A percentile compares a stretch with the other conserved stretches of the same genome.
Conservation (phyloP, 2,888 invertebrate species). For the Monochamus alternatus region DNA sequence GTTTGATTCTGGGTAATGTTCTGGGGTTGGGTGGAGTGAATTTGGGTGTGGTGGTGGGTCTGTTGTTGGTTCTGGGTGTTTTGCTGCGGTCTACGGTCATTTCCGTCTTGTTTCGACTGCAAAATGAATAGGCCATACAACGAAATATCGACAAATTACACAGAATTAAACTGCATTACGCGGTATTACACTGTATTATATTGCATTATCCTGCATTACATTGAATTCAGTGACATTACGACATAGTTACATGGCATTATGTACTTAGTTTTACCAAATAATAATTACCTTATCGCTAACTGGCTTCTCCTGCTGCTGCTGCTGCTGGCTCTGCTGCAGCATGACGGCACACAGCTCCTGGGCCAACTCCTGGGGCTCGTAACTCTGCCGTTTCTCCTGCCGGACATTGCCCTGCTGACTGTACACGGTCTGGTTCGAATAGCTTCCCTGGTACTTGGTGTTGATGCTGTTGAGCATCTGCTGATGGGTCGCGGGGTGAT, state of each 20-base stretch:
- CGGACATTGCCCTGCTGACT: slow-evolving; percentile 62
- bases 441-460: slow-evolving; percentile 63
- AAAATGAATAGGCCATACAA: background rate
- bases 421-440: slow-evolving; percentile 65
- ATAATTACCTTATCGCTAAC: slow-evolving; percentile 61
- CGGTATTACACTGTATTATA: too few species aligned
- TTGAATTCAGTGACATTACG: too few species aligned
- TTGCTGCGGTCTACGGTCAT: slow-evolving; percentile 1
- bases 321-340: slow-evolving; percentile 63
- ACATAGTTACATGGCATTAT: too few species aligned
- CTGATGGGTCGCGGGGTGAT: slow-evolving; percentile 65
- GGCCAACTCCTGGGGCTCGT: slow-evolving; percentile 66
- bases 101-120: slow-evolving; percentile 15
- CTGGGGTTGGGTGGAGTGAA: slow-evolving; percentile 33
- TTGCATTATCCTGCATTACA: too few species aligned
- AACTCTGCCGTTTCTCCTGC: slow-evolving; percentile 65
- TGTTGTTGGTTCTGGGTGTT: slow-evolving; percentile 39
- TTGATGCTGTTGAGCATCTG: slow-evolving; percentile 63
- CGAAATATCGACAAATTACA: too few species aligned
- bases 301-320: slow-evolving; percentile 53
- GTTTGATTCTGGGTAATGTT: slow-evolving; percentile 65
- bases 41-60: slow-evolving; percentile 54
- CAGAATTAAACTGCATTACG: too few species aligned
- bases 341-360: slow-evolving; percentile 67
- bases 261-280: too few species aligned